Base-by-base conservation (phyloP, 1,140 invertebrate genomes). In the Cotesia vestalis region DNA sequence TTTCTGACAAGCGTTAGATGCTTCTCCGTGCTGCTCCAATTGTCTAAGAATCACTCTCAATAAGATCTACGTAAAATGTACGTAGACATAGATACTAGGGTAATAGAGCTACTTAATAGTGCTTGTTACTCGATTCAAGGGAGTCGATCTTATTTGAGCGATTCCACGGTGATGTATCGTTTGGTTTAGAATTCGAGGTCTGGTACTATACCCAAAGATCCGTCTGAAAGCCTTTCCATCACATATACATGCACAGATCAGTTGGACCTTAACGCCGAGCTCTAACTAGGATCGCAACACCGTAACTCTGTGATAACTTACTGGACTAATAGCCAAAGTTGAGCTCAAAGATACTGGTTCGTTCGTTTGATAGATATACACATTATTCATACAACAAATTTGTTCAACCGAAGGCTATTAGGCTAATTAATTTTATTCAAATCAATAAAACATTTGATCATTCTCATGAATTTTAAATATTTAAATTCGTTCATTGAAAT, bases 341-440 rank as follows among this genome's bases (percentile, higher is more conserved):
- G 35, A 36, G 9, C 60, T 17, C 35, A 62, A 46, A 46, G 40
- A 46, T 11, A 6, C 40, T 46, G 11, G 40, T 46, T 46, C 8
- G 40, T 46, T 46, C 11, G 40, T 46, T 46, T 46, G 40, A 46
- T 46, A 11, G 40, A 46, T 46, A 46, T 46, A 46, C 40, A 46
- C 11, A 59, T 59, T 55, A 17, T 55, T 59, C 20, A 9, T 27
- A 59, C 57, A 59, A 59, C 53, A 14, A 17, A 14, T 55, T 9
- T n/a, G 4, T 55, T 55, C 53, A 55, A 17, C 17, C 12, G 59
- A 62, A 11, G n/a, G 60, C 60, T 62, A 36, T 62, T 36, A 36
- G 36, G 4, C 1, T n/a, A 62, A 62, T 62, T 62, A 62, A 62
- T 62, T 62, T 62, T 62, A 62, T 62, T 62, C 60, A 62, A 62